Conservation (phyloP, 2,113 vertebrate genomes). For the Rhinoderma darwinii region DNA sequence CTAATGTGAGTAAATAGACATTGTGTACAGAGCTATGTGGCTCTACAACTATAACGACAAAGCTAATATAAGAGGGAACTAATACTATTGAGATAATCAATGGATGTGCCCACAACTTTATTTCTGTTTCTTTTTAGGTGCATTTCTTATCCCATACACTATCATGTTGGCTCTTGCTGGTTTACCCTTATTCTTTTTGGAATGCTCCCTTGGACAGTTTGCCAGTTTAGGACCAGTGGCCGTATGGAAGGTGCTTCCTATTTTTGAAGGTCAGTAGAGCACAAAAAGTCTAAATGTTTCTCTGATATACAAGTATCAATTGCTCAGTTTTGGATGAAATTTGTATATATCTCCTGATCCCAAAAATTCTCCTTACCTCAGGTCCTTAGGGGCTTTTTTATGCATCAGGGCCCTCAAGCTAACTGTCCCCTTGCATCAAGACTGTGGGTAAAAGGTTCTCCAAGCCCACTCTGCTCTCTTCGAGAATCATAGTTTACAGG, state of each 20-base stretch:
- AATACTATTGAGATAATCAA: background rate
- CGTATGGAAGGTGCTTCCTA: conserved; percentile 84
- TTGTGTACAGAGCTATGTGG: background rate
- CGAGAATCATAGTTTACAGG: background rate
- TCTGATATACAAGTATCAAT: background rate
- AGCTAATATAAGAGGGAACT: background rate
- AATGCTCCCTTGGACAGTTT: conserved; percentile 94
- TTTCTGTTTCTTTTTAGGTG: conserved; percentile 73
- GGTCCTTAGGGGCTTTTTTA: background rate
- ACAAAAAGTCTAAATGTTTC: background rate
- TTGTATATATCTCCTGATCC: background rate
- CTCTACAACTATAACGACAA: background rate
- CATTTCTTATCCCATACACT: conserved; percentile 91
- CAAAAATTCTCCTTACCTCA: background rate
- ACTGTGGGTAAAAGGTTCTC: background rate
- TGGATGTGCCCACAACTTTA: background rate
- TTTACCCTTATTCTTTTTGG: conserved; percentile 91
- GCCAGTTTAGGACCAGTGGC: conserved; percentile 91
- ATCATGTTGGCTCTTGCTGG: conserved; percentile 88
- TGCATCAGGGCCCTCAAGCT: background rate
- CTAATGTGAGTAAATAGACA: background rate
- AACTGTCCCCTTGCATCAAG: background rate
- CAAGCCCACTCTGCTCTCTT: background rate
- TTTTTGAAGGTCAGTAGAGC: conserved; percentile 84
- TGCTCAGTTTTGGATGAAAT: background rate